Evolutionary conservation across 2,888 invertebrate genomes (phyloP).

Genomic region (Conomelus anceps): DNA sequence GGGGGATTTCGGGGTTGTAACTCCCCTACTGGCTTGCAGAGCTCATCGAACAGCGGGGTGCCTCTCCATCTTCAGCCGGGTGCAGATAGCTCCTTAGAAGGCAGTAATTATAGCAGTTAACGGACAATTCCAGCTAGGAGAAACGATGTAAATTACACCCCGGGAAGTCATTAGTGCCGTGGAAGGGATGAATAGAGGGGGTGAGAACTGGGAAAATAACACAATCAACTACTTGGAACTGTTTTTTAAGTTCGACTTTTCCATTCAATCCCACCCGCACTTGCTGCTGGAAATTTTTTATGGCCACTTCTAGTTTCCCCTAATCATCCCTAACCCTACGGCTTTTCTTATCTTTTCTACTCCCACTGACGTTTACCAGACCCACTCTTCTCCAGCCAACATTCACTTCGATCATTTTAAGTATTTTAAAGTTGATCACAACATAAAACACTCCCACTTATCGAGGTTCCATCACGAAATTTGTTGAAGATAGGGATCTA

Average conservation of each 20-base stretch:
- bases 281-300: background rate
- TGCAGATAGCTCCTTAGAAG: background rate
- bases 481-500: background rate
- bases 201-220: background rate
- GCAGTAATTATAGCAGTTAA: slow-evolving; percentile 21
- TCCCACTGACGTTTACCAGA: background rate
- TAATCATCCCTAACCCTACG: background rate
- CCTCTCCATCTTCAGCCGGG: too few species aligned
- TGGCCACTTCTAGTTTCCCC: background rate
- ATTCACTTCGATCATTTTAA: background rate
- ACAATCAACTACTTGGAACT: background rate
- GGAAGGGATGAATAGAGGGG: background rate
- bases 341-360: background rate
- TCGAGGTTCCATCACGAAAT: background rate
- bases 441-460: background rate
- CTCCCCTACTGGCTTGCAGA: background rate
- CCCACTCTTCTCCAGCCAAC: background rate
- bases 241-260: background rate
- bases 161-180: slow-evolving; percentile 14
- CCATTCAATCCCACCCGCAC: background rate
- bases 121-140: slow-evolving; percentile 15
- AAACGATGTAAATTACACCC: slow-evolving; percentile 17
- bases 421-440: background rate
- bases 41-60: background rate
- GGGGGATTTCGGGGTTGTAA: background rate